A percentile compares a stretch with the other conserved stretches of the same genome.
phyloP scores from a whole-genome alignment of 2,113 vertebrate genomes.

The Carassius gibelio region DNA sequence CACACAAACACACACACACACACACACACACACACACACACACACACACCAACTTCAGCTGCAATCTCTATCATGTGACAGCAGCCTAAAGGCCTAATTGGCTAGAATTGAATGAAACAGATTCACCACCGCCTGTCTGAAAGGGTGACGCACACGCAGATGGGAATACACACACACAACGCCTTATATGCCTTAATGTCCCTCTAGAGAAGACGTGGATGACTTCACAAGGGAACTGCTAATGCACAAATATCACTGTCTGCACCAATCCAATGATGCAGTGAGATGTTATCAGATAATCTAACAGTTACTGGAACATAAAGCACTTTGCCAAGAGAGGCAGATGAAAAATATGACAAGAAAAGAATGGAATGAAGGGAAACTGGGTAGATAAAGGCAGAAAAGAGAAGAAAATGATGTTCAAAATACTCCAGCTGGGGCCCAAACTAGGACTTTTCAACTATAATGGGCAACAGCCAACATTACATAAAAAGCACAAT shows the following conservation, averaged over 20 bases:
- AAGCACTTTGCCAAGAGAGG: not conserved
- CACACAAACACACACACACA: conserved; percentile 32
- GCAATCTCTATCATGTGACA: conserved; percentile 65
- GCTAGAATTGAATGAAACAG: conserved; percentile 37
- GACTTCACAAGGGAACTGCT: conserved; percentile 11
- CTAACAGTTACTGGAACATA: conserved; percentile 25
- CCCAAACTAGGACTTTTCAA: not conserved
- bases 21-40: conserved; percentile 38
- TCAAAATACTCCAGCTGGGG: not conserved
- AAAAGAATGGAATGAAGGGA: conserved; percentile 7
- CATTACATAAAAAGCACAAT: not conserved
- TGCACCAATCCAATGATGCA: conserved; percentile 2
- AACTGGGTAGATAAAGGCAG: not conserved
- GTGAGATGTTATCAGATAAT: not conserved
- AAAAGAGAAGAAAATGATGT: not conserved
- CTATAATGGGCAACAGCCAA: not conserved
- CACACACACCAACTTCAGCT: conserved; percentile 61
- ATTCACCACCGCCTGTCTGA: conserved; percentile 5
- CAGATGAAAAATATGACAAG: not conserved
- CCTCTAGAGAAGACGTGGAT: not conserved
- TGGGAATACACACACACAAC: conserved; percentile 13
- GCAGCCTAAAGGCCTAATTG: conserved; percentile 48
- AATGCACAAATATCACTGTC: conserved; percentile 39
- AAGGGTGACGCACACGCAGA: not conserved
- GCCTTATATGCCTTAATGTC: conserved; percentile 23